Evolutionary conservation across 2,113 vertebrate species (phyloP).

Genomic region (Psettodes erumei): DNA sequence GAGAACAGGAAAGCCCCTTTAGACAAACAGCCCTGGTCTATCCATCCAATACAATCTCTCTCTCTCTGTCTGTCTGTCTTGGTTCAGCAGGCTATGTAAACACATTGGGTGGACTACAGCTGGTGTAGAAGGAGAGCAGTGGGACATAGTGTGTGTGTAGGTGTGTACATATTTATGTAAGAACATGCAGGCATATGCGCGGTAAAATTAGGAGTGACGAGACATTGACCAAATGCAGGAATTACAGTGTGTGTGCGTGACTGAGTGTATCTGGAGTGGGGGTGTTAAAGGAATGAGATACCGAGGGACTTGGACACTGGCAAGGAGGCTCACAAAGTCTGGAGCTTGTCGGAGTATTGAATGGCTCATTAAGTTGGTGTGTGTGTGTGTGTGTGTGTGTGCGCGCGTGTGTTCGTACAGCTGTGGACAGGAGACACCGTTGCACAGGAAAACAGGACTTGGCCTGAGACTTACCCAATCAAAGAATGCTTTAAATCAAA

Average conservation of each 20-base stretch:
- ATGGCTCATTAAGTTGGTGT: constrained; percentile 68
- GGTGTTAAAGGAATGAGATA: constrained; percentile 49
- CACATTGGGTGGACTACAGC: constrained; percentile 71
- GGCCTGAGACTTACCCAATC: constrained; percentile 67
- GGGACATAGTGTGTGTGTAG: constrained; percentile 58
- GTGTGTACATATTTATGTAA: constrained; percentile 65
- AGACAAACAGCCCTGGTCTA: constrained; percentile 48
- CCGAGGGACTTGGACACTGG: constrained; percentile 46
- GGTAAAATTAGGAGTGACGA: constrained; percentile 52
- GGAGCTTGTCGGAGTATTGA: constrained; percentile 60
- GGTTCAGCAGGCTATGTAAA: constrained; percentile 74
- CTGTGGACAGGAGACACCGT: constrained; percentile 46
- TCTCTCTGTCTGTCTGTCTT: constrained; percentile 6
- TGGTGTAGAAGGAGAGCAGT: constrained; percentile 61
- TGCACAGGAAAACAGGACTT: constrained; percentile 60
- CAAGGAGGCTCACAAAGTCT: constrained; percentile 51
- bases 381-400: constrained; percentile 33
- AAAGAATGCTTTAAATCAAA: constrained; percentile 74
- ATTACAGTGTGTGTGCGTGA: constrained; percentile 15
- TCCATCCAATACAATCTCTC: constrained; percentile 46
- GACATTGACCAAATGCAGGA: constrained; percentile 49
- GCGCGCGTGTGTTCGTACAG: constrained; percentile 40
- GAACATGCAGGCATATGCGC: constrained; percentile 43
- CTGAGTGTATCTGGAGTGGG: constrained; percentile 32
- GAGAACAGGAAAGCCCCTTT: constrained; percentile 69